A percentile compares a stretch with the other conserved stretches of the same genome.
phyloP scores from a whole-genome alignment of 2,113 vertebrate genomes.

The Elephas maximus region DNA sequence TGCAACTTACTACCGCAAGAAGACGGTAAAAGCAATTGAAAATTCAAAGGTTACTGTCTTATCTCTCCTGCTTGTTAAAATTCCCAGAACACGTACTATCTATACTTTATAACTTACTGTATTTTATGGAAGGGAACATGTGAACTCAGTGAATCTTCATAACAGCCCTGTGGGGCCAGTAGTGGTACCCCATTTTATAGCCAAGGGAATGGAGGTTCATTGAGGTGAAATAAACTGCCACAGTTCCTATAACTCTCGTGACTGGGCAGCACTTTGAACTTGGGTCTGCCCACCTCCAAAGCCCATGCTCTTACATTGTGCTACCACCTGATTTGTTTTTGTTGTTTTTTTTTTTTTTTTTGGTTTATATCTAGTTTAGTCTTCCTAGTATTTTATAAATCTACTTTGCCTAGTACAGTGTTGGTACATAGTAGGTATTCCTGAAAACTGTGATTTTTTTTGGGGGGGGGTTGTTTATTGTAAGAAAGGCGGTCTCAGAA shows the following conservation, averaged over 20 bases:
- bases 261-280: not conserved
- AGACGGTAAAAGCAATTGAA: not conserved
- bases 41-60: not conserved
- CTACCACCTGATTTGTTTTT: not conserved
- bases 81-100: not conserved
- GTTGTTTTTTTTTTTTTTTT: not conserved
- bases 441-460: not conserved
- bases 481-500: not conserved
- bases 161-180: not conserved
- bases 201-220: not conserved
- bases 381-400: not conserved
- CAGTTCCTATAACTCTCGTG: not conserved
- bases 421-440: not conserved
- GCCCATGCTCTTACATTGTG: not conserved
- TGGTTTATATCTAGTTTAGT: too few species aligned
- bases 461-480: not conserved
- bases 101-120: not conserved
- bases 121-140: not conserved
- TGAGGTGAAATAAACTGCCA: not conserved
- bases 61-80: not conserved
- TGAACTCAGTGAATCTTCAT: not conserved
- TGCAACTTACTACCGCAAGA: not conserved
- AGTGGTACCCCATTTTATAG: not conserved
- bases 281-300: not conserved
- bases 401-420: too few species aligned